phyloP scores from a whole-genome alignment of 2,888 invertebrate genomes.

The Synanthedon vespiformis region DNA sequence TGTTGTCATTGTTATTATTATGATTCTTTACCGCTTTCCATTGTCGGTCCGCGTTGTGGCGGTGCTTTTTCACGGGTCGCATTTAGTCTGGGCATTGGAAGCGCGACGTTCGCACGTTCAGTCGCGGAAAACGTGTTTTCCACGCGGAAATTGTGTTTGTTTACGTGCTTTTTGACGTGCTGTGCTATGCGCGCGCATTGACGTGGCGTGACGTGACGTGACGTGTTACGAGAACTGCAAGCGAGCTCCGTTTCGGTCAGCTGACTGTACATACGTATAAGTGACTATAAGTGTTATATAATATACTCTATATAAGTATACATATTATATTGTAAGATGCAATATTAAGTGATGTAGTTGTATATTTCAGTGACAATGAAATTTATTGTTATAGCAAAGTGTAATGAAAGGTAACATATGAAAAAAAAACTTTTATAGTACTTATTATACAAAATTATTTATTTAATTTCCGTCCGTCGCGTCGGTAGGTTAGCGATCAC shows the following conservation, averaged over 20 bases:
- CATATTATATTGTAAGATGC: too few species aligned
- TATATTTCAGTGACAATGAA: neutral
- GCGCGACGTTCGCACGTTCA: slow-evolving; percentile 67
- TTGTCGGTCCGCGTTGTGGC: slow-evolving; percentile 69
- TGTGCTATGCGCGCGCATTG: slow-evolving; percentile 45
- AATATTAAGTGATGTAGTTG: neutral
- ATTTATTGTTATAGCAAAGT: too few species aligned
- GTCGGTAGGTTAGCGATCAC: too few species aligned
- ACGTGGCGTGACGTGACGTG: slow-evolving; percentile 11
- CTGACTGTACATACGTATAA: slow-evolving; percentile 18
- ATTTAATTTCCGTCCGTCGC: too few species aligned
- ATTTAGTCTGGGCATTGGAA: slow-evolving; percentile 69
- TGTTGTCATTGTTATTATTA: slow-evolving; percentile 72
- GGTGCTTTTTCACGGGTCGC: slow-evolving; percentile 70
- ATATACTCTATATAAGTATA: neutral
- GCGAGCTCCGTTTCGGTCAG: slow-evolving; percentile 12
- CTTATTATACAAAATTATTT: too few species aligned
- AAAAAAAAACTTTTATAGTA: too few species aligned
- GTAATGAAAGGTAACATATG: too few species aligned
- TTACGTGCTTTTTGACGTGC: slow-evolving; percentile 35
- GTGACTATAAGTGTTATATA: neutral
- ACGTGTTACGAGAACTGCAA: slow-evolving; percentile 7
- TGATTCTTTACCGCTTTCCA: slow-evolving; percentile 72
- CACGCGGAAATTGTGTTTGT: slow-evolving; percentile 50
- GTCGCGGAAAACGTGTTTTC: slow-evolving; percentile 66